Percentiles rank a stretch among this genome's conserved stretches.
Evolutionary conservation across 2,797 vertebrate genomes (phyloP).

Genomic region (Enteromius argenteus): DNA sequence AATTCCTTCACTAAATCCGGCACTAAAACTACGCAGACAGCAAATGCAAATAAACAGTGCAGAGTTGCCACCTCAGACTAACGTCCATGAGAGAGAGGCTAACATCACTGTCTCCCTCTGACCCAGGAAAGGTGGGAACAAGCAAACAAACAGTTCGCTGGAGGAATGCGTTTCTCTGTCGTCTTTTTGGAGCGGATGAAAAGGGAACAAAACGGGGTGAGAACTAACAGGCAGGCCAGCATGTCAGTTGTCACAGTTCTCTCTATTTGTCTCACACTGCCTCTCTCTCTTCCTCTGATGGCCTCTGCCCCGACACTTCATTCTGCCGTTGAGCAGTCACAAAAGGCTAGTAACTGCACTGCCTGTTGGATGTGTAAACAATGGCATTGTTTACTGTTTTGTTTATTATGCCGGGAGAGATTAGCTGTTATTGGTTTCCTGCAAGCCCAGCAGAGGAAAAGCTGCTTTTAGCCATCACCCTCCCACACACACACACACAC

Average conservation of each 20-base stretch:
- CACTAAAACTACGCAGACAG: neutral
- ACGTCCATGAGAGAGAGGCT: slow-evolving; percentile 75
- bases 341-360: slow-evolving; percentile 51
- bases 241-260: slow-evolving; percentile 44
- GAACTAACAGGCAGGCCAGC: slow-evolving; percentile 39
- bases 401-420: slow-evolving; percentile 89
- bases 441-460: slow-evolving; percentile 82
- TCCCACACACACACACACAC: slow-evolving; percentile 55
- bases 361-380: slow-evolving; percentile 78
- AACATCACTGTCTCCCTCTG: slow-evolving; percentile 77
- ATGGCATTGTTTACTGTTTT: slow-evolving; percentile 94
- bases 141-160: slow-evolving; percentile 77
- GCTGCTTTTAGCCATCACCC: slow-evolving; percentile 70
- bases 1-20: neutral
- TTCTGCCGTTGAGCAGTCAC: slow-evolving; percentile 48
- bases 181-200: slow-evolving; percentile 34
- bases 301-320: slow-evolving; percentile 43
- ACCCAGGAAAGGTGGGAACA: slow-evolving; percentile 79
- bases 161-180: slow-evolving; percentile 31
- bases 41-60: neutral
- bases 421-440: slow-evolving; percentile 94
- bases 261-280: slow-evolving; percentile 13
- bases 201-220: slow-evolving; percentile 27
- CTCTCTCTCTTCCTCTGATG: slow-evolving; percentile 23
- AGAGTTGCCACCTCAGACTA: slow-evolving; percentile 61